A percentile compares a stretch with the other conserved stretches of the same genome.
Conservation (phyloP, 2,797 vertebrate genomes). For the Gila robusta region DNA sequence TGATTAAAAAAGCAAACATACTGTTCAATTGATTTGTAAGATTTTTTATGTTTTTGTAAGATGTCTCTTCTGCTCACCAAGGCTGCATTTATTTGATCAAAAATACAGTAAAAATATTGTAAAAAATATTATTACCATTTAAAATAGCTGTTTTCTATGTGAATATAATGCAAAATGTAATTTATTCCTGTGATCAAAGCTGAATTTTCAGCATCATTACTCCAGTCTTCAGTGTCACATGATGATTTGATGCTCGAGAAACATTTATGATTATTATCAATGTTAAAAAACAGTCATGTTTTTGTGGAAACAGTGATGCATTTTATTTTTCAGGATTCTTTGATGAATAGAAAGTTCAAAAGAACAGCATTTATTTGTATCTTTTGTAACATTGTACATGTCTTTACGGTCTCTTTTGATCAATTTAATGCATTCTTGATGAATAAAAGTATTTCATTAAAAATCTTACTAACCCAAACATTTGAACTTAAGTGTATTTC, state of each 20-base stretch:
- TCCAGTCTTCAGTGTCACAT: not conserved
- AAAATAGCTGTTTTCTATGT: fast-evolving
- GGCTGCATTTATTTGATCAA: not conserved
- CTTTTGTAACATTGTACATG: too few relatives aligned
- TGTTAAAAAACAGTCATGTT: not conserved
- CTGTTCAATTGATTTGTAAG: too few relatives aligned
- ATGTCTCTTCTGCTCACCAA: not conserved
- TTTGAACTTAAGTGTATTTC: too few relatives aligned
- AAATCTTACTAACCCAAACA: too few relatives aligned
- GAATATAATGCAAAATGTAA: not conserved
- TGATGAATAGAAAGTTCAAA: too few relatives aligned
- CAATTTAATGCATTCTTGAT: not conserved
- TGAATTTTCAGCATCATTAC: not conserved
- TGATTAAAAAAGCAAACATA: not conserved
- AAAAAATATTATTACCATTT: not conserved
- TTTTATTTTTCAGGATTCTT: not conserved
- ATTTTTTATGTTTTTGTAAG: not conserved
- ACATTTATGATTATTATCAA: not conserved
- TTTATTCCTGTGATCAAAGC: not conserved
- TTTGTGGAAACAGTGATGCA: not conserved
- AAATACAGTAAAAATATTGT: not conserved
- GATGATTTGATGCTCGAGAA: not conserved
- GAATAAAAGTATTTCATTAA: not conserved
- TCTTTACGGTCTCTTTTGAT: too few relatives aligned
- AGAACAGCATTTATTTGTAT: too few relatives aligned